phyloP scores from a whole-genome alignment of 2,797 vertebrate genomes.

The Leuciscus waleckii region DNA sequence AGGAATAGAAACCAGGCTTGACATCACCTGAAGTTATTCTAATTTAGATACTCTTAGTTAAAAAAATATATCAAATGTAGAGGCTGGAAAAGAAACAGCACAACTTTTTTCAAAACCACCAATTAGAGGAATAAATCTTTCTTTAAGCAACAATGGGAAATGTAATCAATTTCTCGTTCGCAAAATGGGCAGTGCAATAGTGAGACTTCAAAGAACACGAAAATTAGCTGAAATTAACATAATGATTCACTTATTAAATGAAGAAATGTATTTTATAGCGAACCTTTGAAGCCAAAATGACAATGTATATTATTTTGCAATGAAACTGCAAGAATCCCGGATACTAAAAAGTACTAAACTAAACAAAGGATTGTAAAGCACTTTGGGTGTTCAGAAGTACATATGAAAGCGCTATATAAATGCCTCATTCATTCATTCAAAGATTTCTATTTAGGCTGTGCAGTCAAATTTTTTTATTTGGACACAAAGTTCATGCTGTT shows the following conservation, averaged over 20 bases:
- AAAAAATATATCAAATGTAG: background rate
- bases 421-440: background rate
- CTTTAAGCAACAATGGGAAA: slow-evolving; percentile 39
- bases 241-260: background rate
- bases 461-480: background rate
- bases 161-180: slow-evolving; percentile 39
- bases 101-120: slow-evolving; percentile 14
- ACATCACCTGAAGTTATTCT: background rate
- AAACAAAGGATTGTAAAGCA: background rate
- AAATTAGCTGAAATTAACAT: slow-evolving; percentile 21
- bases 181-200: slow-evolving; percentile 25
- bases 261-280: slow-evolving; percentile 24
- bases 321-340: background rate
- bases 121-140: slow-evolving; percentile 48
- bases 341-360: background rate
- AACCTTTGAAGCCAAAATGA: slow-evolving; percentile 45
- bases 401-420: too few relatives aligned
- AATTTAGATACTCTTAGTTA: background rate
- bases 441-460: background rate
- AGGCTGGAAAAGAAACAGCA: slow-evolving; percentile 21
- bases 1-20: background rate
- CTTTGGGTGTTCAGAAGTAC: too few relatives aligned
- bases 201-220: background rate
- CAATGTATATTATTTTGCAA: slow-evolving; percentile 18
- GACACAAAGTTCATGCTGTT: background rate